These are phyloP conservation scores for Agonopterix subpropinquella DNA, from an alignment of 2,888 invertebrate species.

Conservation along the genomic window DNA sequence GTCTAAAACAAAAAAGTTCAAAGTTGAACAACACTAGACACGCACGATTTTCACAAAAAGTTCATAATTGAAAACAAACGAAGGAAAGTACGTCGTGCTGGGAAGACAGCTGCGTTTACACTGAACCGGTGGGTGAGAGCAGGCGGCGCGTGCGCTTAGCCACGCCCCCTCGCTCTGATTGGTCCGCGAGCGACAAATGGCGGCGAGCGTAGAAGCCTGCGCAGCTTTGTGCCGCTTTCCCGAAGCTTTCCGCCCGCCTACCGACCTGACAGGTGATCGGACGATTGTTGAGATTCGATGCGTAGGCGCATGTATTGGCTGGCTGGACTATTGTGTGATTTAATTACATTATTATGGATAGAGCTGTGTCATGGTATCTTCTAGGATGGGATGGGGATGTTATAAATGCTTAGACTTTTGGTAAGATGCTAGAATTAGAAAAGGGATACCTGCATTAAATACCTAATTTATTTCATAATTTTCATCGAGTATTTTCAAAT, in stretches of 20 bases:
- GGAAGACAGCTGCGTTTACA: slow-evolving; percentile 61
- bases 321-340: slow-evolving; percentile 19
- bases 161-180: slow-evolving; percentile 49
- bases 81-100: slow-evolving; percentile 39
- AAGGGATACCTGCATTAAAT: too few species aligned
- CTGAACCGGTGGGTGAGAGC: slow-evolving; percentile 41
- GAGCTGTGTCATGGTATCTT: not conserved
- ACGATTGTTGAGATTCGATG: slow-evolving; percentile 36
- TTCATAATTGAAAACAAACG: slow-evolving; percentile 50
- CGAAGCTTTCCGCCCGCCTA: slow-evolving; percentile 62
- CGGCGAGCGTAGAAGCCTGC: slow-evolving; percentile 45
- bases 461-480: too few species aligned
- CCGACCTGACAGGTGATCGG: slow-evolving; percentile 51
- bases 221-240: slow-evolving; percentile 38
- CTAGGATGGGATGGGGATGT: too few species aligned
- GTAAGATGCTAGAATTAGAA: too few species aligned
- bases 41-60: slow-evolving; percentile 18
- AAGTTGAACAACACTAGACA: slow-evolving; percentile 10
- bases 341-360: not conserved
- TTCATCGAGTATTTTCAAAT: too few species aligned
- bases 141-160: slow-evolving; percentile 66
- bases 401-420: too few species aligned
- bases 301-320: slow-evolving; percentile 54
- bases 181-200: slow-evolving; percentile 48
- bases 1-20: slow-evolving; percentile 17